Conservation (phyloP, 2,888 invertebrate genomes). For the Biston stratarius region DNA sequence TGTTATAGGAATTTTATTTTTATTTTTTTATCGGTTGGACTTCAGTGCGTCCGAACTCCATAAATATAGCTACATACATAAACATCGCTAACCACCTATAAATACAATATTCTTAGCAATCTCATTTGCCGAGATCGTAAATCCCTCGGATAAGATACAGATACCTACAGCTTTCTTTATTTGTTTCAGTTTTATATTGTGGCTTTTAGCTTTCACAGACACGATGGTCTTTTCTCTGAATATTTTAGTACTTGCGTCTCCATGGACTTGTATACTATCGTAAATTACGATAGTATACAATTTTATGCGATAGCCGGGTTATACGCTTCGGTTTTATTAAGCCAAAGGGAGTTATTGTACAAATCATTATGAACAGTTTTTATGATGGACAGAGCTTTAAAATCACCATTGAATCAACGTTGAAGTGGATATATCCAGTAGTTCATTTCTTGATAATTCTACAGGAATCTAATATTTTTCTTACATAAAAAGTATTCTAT, state of each 20-base stretch:
- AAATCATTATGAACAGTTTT: too few relatives aligned
- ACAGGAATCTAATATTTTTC: too few relatives aligned
- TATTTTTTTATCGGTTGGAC: neutral
- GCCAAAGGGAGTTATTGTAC: too few relatives aligned
- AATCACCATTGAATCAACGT: too few relatives aligned
- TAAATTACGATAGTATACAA: too few relatives aligned
- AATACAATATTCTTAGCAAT: slow-evolving; percentile 46
- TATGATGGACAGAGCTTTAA: too few relatives aligned
- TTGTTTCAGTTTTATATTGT: slow-evolving; percentile 40
- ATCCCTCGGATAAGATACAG: slow-evolving; percentile 45
- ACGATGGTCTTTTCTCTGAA: slow-evolving; percentile 12
- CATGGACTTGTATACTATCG: neutral
- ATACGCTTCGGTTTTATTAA: too few relatives aligned
- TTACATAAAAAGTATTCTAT: too few relatives aligned
- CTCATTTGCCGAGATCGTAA: slow-evolving; percentile 48
- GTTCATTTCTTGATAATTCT: too few relatives aligned
- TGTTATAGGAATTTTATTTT: neutral
- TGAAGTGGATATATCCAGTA: too few relatives aligned
- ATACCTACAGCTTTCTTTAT: slow-evolving; percentile 42
- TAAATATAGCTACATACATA: slow-evolving; percentile 14
- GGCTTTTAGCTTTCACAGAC: slow-evolving; percentile 27
- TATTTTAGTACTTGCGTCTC: slow-evolving; percentile 11
- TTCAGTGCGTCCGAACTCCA: slow-evolving; percentile 7
- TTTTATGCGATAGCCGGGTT: too few relatives aligned
- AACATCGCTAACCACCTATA: slow-evolving; percentile 14